Evolutionary conservation across 2,888 invertebrate genomes (phyloP).

Genomic region (Dasysyrphus albostriatus): DNA sequence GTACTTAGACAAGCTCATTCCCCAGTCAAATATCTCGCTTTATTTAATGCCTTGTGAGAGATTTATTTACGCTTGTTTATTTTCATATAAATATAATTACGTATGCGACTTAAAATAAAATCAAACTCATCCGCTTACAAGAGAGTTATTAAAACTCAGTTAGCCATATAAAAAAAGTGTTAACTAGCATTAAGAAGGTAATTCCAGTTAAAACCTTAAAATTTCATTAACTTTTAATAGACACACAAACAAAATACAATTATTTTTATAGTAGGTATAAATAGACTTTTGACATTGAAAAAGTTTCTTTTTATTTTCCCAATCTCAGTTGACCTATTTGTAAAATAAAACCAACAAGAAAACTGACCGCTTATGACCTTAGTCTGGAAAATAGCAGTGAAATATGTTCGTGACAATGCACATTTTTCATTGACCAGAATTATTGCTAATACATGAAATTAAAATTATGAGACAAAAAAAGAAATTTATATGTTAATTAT

Average conservation of each 20-base stretch:
- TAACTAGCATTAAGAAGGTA: not conserved
- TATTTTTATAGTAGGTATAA: no score
- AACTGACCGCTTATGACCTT: slow-evolving; percentile 56
- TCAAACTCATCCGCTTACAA: no score
- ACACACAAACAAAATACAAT: not conserved
- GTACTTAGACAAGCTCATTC: no score
- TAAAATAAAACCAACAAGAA: slow-evolving; percentile 44
- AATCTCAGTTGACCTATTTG: slow-evolving; percentile 10
- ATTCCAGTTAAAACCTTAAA: no score
- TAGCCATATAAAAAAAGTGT: not conserved
- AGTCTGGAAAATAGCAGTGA: slow-evolving; percentile 34
- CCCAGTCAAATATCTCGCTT: no score
- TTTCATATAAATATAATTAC: no score
- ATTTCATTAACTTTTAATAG: not conserved
- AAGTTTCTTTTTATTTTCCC: slow-evolving; percentile 6
- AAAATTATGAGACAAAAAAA: not conserved
- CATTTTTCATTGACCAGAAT: slow-evolving; percentile 39
- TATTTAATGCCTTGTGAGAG: no score
- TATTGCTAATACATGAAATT: slow-evolving; percentile 1
- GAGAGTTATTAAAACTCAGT: not conserved
- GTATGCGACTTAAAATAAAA: no score
- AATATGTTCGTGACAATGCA: slow-evolving; percentile 57
- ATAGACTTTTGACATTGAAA: slow-evolving; percentile 9
- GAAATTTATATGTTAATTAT: not conserved
- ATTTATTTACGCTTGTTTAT: no score